phyloP scores from a whole-genome alignment of 2,888 invertebrate species.

The Pseudococcus jackbeardsleyi region DNA sequence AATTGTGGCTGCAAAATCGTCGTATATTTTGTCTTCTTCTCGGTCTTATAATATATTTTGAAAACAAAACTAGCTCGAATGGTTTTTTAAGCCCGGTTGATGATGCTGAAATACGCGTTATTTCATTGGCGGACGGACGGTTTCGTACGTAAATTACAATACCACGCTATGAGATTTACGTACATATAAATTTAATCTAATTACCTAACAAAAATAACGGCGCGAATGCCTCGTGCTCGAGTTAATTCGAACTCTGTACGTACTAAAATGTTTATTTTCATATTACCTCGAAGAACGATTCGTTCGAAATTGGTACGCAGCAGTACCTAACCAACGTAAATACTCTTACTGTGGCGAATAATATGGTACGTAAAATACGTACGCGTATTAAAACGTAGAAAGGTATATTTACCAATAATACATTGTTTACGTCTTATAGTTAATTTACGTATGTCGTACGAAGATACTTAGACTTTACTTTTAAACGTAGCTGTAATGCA shows the following conservation, averaged over 20 bases:
- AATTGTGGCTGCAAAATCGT: too few species aligned
- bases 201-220: slow-evolving; percentile 9
- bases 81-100: not conserved
- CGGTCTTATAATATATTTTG: too few species aligned
- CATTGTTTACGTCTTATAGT: not conserved
- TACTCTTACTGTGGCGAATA: not conserved
- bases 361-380: too few species aligned
- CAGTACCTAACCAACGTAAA: not conserved
- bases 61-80: not conserved
- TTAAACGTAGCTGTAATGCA: too few species aligned
- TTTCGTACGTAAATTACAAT: not conserved
- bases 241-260: not conserved
- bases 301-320: not conserved
- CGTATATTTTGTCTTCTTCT: too few species aligned
- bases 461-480: not conserved
- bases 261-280: not conserved
- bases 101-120: not conserved
- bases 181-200: slow-evolving; percentile 20
- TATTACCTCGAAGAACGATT: not conserved
- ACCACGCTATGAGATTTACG: not conserved
- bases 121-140: not conserved
- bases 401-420: not conserved
- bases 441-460: not conserved
- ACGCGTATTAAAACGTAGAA: too few species aligned
- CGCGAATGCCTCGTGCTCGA: not conserved